Base-by-base conservation (phyloP, 2,888 invertebrate genomes). In the Lycocerus yunnanus region DNA sequence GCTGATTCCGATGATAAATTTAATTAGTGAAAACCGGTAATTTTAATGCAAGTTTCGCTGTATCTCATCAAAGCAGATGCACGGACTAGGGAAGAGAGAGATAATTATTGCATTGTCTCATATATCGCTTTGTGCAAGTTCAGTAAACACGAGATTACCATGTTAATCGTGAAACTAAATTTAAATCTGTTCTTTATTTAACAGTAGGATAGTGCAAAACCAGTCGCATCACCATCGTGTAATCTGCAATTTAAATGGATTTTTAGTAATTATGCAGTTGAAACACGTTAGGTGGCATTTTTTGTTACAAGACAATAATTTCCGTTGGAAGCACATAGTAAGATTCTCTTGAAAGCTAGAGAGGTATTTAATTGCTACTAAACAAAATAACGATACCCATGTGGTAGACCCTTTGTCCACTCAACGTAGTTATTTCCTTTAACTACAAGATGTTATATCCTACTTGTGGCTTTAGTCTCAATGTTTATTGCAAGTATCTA, bases 361-460 rank as follows among this genome's bases (percentile, higher is more conserved):
- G 61, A 72, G 68, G 61, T 68, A 67, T 72, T 72, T 72, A 72
- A 72, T 72, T 72, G 68, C 68, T 65, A 72, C 72, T 68, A 68
- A 43, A 24, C 68, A n/a, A 21, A 13, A 67, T 72, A 72, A 72
- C 68, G 72, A 69, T 61, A 68, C 68, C 63, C 72, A 68, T 72
- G 72, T 59, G 72, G 72, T 15, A 65, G 63, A 72, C 65, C 72
- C 65, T 69, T 68, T 72, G 72, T 72, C 68, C 68, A 68, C 63
- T 72, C 68, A 16, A 63, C 16, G 68, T 72, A 24, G 65, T 68
- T 72, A 21, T 68, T 72, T 68, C 61, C 68, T 72, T 68, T 68
- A 72, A 61, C 72, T 68, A 68, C 68, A 63, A 69, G 68, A 72
- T 66, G 72, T 72, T 72, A 72, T 72, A 68, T 72, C 63, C 72